Evolutionary conservation across 1,140 invertebrate genomes (phyloP).

Genomic region (Rhyacophila brunnea): DNA sequence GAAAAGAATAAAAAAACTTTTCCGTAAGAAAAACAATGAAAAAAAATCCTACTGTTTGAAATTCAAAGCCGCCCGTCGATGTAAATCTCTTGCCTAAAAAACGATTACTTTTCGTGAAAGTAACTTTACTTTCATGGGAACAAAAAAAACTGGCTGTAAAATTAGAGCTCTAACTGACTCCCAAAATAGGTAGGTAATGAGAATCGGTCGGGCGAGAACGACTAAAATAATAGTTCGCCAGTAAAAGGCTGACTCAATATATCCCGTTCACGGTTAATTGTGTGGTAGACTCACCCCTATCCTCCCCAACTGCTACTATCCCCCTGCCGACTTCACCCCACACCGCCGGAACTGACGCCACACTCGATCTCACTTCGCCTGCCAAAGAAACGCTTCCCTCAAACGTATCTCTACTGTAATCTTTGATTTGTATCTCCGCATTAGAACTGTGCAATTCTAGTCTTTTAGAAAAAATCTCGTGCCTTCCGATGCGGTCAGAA

Average conservation of each 20-base stretch:
- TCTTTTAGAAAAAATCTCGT: too few species aligned
- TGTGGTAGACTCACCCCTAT: slow-evolving; percentile 28
- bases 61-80: not conserved
- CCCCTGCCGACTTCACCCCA: slow-evolving; percentile 33
- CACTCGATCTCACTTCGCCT: not conserved
- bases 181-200: slow-evolving; percentile 8
- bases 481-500: too few species aligned
- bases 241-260: slow-evolving; percentile 2
- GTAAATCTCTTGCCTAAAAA: not conserved
- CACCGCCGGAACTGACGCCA: slow-evolving; percentile 12
- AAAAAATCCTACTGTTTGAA: not conserved
- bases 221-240: slow-evolving; percentile 18
- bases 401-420: too few species aligned
- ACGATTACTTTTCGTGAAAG: not conserved
- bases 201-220: slow-evolving; percentile 10
- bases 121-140: not conserved
- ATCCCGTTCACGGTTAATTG: slow-evolving; percentile 7
- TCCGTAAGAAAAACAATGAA: too few species aligned
- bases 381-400: too few species aligned
- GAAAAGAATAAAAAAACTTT: too few species aligned
- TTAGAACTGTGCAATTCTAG: too few species aligned
- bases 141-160: not conserved
- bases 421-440: too few species aligned
- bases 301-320: slow-evolving; percentile 25
- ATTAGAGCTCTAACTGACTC: slow-evolving; percentile 3